Evolutionary conservation across 2,888 invertebrate genomes (phyloP).

Genomic region (Monopis laevigella): DNA sequence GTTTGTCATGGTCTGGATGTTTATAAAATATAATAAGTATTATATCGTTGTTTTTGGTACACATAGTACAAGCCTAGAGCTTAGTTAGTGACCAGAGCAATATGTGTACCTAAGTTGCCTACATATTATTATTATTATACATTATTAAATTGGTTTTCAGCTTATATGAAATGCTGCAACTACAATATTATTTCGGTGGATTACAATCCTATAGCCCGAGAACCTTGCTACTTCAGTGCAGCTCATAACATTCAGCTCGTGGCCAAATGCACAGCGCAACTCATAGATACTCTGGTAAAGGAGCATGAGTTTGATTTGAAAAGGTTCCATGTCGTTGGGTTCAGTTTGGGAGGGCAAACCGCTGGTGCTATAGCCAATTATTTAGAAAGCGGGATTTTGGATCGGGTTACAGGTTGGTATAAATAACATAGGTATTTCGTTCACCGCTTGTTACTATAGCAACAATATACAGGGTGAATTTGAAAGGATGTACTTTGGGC

Average conservation of each 20-base stretch:
- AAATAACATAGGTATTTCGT: no score
- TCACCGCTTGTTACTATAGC: no score
- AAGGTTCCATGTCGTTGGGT: constrained; percentile 69
- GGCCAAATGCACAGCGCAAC: constrained; percentile 68
- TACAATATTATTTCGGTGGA: constrained; percentile 72
- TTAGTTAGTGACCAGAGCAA: no score
- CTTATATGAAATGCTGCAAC: constrained; percentile 59
- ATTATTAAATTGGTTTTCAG: constrained; percentile 30
- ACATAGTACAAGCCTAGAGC: no score
- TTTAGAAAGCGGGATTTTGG: constrained; percentile 46
- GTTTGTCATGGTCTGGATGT: no score
- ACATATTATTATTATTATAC: no score
- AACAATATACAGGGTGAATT: no score
- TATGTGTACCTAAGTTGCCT: no score
- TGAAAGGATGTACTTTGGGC: no score
- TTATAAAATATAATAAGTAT: no score
- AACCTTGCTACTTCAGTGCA: constrained; percentile 69
- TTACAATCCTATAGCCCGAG: constrained; percentile 64
- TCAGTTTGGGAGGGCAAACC: constrained; percentile 71
- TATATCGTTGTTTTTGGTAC: no score
- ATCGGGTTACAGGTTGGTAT: constrained; percentile 62
- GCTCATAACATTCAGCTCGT: constrained; percentile 66
- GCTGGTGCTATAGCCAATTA: constrained; percentile 62
- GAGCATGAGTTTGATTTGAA: constrained; percentile 42
- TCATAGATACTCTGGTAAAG: constrained; percentile 61